These are phyloP conservation scores for Meta bourneti DNA, from an alignment of 2,888 invertebrate species.

Conservation along the genomic window DNA sequence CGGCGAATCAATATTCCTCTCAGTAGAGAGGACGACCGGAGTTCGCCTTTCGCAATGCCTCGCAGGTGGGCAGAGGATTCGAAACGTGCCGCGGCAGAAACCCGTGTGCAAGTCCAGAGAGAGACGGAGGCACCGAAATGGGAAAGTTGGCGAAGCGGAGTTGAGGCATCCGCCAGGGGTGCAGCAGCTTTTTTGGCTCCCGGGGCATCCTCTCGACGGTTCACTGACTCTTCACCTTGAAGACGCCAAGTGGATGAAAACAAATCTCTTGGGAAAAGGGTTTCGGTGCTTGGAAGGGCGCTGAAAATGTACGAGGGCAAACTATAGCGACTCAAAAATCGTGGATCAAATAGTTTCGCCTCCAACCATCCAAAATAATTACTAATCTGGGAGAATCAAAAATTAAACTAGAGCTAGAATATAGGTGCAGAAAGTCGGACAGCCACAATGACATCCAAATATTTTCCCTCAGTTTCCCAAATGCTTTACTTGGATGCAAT, in stretches of 20 bases:
- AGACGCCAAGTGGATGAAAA: constrained; percentile 3
- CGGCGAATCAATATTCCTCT: too few relatives aligned
- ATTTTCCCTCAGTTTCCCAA: too few relatives aligned
- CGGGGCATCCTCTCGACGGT: constrained; percentile 24
- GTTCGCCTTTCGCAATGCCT: not conserved
- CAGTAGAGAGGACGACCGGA: too few relatives aligned
- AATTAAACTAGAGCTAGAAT: too few relatives aligned
- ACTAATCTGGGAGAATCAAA: too few relatives aligned
- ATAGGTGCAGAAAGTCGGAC: too few relatives aligned
- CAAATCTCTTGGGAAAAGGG: constrained; percentile 24
- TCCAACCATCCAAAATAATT: too few relatives aligned
- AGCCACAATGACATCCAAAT: too few relatives aligned
- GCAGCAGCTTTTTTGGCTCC: not conserved
- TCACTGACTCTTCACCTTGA: constrained; percentile 66
- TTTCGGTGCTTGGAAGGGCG: not conserved
- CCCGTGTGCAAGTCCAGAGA: not conserved
- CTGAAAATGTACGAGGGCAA: too few relatives aligned
- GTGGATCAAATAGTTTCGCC: too few relatives aligned
- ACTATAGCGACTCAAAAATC: too few relatives aligned
- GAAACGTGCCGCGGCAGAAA: constrained; percentile 1
- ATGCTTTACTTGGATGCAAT: too few relatives aligned
- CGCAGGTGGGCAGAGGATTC: not conserved
- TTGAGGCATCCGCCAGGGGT: constrained; percentile 18
- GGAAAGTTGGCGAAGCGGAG: not conserved
- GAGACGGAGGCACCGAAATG: not conserved